Base-by-base conservation (phyloP, 2,888 invertebrate species). In the Phymatocera aterrima region DNA sequence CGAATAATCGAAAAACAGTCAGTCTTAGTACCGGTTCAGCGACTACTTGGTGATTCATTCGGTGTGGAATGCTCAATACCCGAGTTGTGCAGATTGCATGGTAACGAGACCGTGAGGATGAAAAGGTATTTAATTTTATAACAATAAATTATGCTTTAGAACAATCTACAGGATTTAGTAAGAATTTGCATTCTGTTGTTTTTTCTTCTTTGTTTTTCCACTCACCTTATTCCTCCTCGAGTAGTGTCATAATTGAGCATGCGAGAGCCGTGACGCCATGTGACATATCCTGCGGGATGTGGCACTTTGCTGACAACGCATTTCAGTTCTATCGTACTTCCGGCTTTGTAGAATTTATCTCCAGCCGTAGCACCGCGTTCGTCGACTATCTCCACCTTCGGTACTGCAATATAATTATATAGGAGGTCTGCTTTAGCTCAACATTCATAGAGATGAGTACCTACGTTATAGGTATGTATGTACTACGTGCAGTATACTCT, bases 301-400 rank as follows among this genome's bases (percentile, higher is more conserved):
- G 96, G 96, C 79, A 96, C 95, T 89, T 95, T 95, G 86, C 95
- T 95, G 88, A 96, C 95, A 84, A 95, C 94, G 88, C 96, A 96
- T 84, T 95, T 94, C 79, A 96, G 92, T 89, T 96, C 96, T 86
- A 96, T 95, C 84, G 96, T 96, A 83, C 95, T 95, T 43, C 96
- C 96, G 84, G 95, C 94, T 89, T 96, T 96, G 92, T 96, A 96
- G 90, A 95, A 95, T 91, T 96, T 96, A 91, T 96, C 96, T 81
- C 94, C 94, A 0, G 95, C 94, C 51, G 94, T 93, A 43, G 94
- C 93, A 18, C 96, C 96, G 83, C 95, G 93, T 86, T 96, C 96
- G 88, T 96, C 96, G 65, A 95, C 93, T 84, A 96, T 96, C 88
- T 95, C 95, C 85, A 96, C 95, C 88, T 94, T 94, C 86, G 96